These are phyloP conservation scores for Hydrozoanthus gracilis DNA, from an alignment of 92 coral and sea anemone genomes.

Conservation along the genomic window DNA sequence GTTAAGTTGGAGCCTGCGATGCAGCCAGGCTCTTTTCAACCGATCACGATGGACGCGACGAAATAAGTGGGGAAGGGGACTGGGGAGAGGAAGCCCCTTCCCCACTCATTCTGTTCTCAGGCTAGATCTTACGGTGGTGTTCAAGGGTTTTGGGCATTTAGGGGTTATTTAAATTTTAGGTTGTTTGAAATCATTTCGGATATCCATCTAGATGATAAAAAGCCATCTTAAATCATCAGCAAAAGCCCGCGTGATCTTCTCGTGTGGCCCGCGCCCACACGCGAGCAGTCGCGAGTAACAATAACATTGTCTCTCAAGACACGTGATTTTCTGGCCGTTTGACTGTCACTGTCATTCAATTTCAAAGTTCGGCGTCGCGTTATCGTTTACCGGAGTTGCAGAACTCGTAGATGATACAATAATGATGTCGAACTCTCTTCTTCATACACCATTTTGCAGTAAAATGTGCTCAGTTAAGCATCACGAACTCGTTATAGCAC, in stretches of 20 bases:
- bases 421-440: conserved; percentile 40
- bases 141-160: neutral
- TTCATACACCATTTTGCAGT: conserved; percentile 77
- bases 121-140: neutral
- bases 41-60: no score
- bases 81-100: neutral
- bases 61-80: neutral
- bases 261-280: neutral
- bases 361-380: neutral
- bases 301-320: neutral
- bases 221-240: neutral
- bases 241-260: neutral
- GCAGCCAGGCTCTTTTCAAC: no score
- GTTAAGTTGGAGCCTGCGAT: no score
- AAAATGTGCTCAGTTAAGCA: conserved; percentile 61
- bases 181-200: neutral
- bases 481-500: conserved; percentile 72
- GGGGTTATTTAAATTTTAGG: neutral
- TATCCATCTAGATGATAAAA: neutral
- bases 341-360: neutral
- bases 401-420: neutral
- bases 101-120: neutral
- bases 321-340: neutral
- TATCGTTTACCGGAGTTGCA: neutral
- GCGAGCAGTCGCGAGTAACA: neutral